These are phyloP conservation scores for Bombylius major DNA, from an alignment of 2,888 invertebrate species.

Conservation along the genomic window DNA sequence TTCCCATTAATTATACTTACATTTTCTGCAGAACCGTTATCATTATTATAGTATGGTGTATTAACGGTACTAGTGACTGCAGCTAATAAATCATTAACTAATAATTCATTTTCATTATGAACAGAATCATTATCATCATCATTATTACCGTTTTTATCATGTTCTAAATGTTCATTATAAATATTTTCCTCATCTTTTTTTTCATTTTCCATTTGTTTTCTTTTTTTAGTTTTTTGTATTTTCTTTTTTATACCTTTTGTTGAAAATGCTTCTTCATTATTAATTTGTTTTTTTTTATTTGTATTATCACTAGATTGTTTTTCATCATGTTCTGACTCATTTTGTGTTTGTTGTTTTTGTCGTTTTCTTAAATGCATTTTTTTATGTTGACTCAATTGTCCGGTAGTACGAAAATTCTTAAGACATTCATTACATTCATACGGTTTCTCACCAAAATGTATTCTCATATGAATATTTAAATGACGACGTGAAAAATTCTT, in stretches of 20 bases:
- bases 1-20: too few relatives aligned
- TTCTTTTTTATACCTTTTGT: neutral
- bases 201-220: conserved; percentile 20
- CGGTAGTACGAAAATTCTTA: conserved; percentile 33
- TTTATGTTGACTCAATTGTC: conserved; percentile 33
- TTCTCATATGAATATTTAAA: conserved; percentile 39
- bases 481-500: conserved; percentile 21
- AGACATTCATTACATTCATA: conserved; percentile 25
- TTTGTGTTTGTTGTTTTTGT: neutral
- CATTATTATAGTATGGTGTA: too few relatives aligned
- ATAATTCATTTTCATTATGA: conserved; percentile 7
- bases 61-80: conserved; percentile 2
- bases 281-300: neutral
- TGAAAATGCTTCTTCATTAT: neutral
- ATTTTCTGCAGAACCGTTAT: too few relatives aligned
- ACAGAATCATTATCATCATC: conserved; percentile 3
- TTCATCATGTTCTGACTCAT: neutral
- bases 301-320: neutral
- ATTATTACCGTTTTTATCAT: neutral
- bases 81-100: conserved; percentile 10
- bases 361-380: conserved; percentile 34
- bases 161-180: neutral
- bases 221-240: neutral
- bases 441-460: conserved; percentile 41
- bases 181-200: neutral